Base-by-base conservation (phyloP, 2,797 vertebrate genomes). In the Manis pentadactyla region DNA sequence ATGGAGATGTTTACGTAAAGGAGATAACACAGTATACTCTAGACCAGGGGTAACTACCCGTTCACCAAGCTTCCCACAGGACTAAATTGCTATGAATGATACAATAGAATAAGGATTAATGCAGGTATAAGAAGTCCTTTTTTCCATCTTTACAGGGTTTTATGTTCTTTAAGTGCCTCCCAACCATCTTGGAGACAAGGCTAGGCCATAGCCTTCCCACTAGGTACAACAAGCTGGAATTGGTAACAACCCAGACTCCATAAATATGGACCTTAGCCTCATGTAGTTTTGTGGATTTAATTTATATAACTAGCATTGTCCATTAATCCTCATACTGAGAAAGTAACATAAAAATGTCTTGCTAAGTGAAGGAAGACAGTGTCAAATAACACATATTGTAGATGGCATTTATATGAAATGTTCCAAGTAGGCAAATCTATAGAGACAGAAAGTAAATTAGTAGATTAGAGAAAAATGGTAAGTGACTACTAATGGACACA, bases 331-430 rank as follows among this genome's bases (percentile, higher is more conserved):
- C 59, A 87, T 23, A 8, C 49, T 87, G 51, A 94, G 34, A 57
- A 96, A 69, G 12, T 53, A 90, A 84, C 29, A 88, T 31, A 59
- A 78, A 69, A 79, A 68, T 85, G n/a, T 53, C 93, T 95, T 66
- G 2, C 66, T 77, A 90, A 90, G 42, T 78, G 55, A 84, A 92
- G 79, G 19, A 77, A 89, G 25, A 59, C 14, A 78, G 23, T 68
- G n/a, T 90, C 42, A 85, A 87, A 75, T 68, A 90, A 29, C 53
- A 25, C 7, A 27, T 12, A 89, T 9, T 74, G 13, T 57, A 51
- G 27, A 92, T 74, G 34, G 3, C 39, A 71, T 42, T 53, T 78
- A 53, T 21, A 63, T 34, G 42, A 78, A 84, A 73, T 83, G 15
- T 84, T 81, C 42, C 49, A 89, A 75, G 29, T 34, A 77, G 14